Percentiles rank a stretch among this genome's conserved stretches.
Evolutionary conservation across 2,888 invertebrate species (phyloP).

Genomic region (Hirtodrosophila cameraria): DNA sequence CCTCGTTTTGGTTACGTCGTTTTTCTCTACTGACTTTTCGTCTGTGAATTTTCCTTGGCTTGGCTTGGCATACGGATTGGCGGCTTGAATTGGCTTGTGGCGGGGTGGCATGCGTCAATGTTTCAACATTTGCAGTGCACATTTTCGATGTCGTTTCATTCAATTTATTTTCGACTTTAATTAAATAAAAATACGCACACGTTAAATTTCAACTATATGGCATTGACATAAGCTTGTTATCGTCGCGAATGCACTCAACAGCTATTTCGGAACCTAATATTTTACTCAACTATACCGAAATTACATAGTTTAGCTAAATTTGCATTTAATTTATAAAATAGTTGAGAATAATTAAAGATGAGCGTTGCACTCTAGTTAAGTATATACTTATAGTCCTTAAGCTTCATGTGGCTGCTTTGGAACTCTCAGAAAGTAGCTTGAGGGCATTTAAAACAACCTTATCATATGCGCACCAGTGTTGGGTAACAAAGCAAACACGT

Average conservation of each 20-base stretch:
- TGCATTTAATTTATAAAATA: not conserved
- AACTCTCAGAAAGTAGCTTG: not conserved
- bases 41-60: slow-evolving; percentile 54
- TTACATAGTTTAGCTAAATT: not conserved
- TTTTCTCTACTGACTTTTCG: slow-evolving; percentile 57
- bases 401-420: not conserved
- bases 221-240: slow-evolving; percentile 63
- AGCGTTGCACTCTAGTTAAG: not conserved
- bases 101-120: slow-evolving; percentile 34
- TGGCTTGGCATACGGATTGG: slow-evolving; percentile 50
- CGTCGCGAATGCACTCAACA: slow-evolving; percentile 10
- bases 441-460: slow-evolving; percentile 1
- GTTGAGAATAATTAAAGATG: not conserved
- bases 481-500: slow-evolving; percentile 63
- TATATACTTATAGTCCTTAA: not conserved
- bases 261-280: slow-evolving; percentile 7
- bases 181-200: slow-evolving; percentile 73
- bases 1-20: slow-evolving; percentile 8
- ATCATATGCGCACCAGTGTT: slow-evolving; percentile 33
- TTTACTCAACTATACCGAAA: slow-evolving; percentile 1
- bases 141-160: slow-evolving; percentile 55
- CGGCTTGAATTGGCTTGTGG: slow-evolving; percentile 57
- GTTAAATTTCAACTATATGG: slow-evolving; percentile 27
- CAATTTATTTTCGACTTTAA: slow-evolving; percentile 70
- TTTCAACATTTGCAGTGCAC: slow-evolving; percentile 52